Evolutionary conservation across 2,113 vertebrate species (phyloP), one percentile per base, ranked within the genome.

Genomic region (Cyprinodon tularosa): DNA sequence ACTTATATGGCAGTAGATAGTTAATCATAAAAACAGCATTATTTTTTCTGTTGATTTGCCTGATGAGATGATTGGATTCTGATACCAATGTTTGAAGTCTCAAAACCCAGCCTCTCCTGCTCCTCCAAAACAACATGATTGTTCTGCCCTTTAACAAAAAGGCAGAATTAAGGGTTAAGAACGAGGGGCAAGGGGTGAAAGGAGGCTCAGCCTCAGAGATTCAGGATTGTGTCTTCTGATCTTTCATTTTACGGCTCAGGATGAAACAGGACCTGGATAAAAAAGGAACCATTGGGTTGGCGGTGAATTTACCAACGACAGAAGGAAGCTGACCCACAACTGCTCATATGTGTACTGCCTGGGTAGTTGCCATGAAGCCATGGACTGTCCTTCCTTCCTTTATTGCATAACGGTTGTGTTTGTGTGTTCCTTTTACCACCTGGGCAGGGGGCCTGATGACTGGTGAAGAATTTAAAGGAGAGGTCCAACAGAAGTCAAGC

Each of bases 321-420:
- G 10, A 59, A 59, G 50, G n/a, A 40, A 69, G 48, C 39, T 11
- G 15, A 37, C 4, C 14, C 37, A 53, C 36, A 57, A 22, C 44
- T 69, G 53, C 12, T 66, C 39, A 6, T 14, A 4, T 29, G 7
- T 12, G 3, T 20, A 10, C 29, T 14, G 9, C 11, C 81, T 15
- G 42, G 44, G 42, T 53, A 47, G 79, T 62, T 72, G 61, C 62
- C 22, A 22, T 57, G 22, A 29, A 36, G 50, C 38, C 22, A 36
- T 12, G 57, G 80, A 73, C 86, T 83, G 79, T 73, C 79, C 81
- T 88, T 84, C 74, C 72, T 50, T 69, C 72, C 84, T 88, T 83
- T 57, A 83, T 90, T 91, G 77, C 74, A 48, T 83, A 89, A 88
- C 82, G 42, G 70, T 7, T 29, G 80, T 62, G 70, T 61, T 66